Conservation (phyloP, 2,113 vertebrate genomes). For the Oreochromis tanganicae region DNA sequence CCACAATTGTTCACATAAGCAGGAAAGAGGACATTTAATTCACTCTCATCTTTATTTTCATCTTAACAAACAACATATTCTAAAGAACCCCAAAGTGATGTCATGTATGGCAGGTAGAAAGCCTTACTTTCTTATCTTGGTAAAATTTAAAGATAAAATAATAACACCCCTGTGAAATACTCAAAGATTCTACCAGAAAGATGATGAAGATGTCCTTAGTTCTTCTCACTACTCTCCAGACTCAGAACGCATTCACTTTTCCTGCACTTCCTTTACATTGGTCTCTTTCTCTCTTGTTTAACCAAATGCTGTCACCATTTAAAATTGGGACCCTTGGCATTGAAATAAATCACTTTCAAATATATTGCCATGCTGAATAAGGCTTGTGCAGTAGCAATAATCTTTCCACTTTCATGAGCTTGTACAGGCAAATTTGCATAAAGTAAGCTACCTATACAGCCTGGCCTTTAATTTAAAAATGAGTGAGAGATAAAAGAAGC, state of each 20-base stretch:
- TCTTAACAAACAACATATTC: not conserved
- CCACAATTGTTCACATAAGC: not conserved
- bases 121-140: not conserved
- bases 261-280: not conserved
- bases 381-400: not conserved
- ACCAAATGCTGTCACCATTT: not conserved
- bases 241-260: not conserved
- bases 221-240: not conserved
- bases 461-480: not conserved
- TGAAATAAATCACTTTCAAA: not conserved
- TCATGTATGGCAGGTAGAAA: not conserved
- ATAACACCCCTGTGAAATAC: not conserved
- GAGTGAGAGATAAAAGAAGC: not conserved
- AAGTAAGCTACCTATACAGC: not conserved
- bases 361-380: not conserved
- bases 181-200: not conserved
- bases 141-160: not conserved
- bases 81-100: not conserved
- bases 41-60: not conserved
- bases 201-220: not conserved
- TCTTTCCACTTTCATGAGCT: not conserved
- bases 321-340: not conserved
- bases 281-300: not conserved
- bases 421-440: not conserved
- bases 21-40: not conserved